A percentile compares a stretch with the other conserved stretches of the same genome.
phyloP scores from a whole-genome alignment of 1,140 invertebrate genomes.

The Rhopalosiphum maidis region DNA sequence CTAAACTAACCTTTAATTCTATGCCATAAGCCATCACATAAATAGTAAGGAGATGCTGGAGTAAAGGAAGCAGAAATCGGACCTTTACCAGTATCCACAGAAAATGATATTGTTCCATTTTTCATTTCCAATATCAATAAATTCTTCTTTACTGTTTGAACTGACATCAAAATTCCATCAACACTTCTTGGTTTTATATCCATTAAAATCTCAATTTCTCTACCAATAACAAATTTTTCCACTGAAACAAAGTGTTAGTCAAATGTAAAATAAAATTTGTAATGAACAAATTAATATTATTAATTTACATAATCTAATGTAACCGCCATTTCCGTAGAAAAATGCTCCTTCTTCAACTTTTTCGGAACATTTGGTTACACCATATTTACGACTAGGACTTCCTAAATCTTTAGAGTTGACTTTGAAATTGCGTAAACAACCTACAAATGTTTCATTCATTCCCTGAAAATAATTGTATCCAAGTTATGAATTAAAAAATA shows the following conservation, averaged over 20 bases:
- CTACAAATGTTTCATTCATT: conserved; percentile 72
- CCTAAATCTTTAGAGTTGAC: conserved; percentile 68
- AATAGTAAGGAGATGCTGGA: conserved; percentile 71
- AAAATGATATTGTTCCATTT: conserved; percentile 81
- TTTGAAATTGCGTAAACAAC: conserved; percentile 84
- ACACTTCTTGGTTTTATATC: conserved; percentile 87
- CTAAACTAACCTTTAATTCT: conserved; percentile 76
- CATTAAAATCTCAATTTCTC: conserved; percentile 80
- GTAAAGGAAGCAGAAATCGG: conserved; percentile 77
- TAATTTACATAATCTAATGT: conserved; percentile 70
- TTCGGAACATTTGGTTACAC: conserved; percentile 80
- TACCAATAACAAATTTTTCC: conserved; percentile 80
- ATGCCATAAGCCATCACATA: conserved; percentile 95
- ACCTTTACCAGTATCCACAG: conserved; percentile 85
- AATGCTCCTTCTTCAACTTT: conserved; percentile 87
- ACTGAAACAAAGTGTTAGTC: conserved; percentile 63
- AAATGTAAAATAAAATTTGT: not conserved
- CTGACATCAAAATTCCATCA: conserved; percentile 81
- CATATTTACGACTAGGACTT: conserved; percentile 67
- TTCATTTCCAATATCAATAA: conserved; percentile 87
- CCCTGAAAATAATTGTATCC: conserved; percentile 63
- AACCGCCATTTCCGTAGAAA: conserved; percentile 79
- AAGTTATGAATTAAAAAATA: not conserved
- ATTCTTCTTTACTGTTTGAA: conserved; percentile 78
- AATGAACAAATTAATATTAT: not conserved